Percentiles rank a stretch among this genome's conserved stretches.
Evolutionary conservation across 2,113 vertebrate genomes (phyloP).

Genomic region (Gymnarchus niloticus): DNA sequence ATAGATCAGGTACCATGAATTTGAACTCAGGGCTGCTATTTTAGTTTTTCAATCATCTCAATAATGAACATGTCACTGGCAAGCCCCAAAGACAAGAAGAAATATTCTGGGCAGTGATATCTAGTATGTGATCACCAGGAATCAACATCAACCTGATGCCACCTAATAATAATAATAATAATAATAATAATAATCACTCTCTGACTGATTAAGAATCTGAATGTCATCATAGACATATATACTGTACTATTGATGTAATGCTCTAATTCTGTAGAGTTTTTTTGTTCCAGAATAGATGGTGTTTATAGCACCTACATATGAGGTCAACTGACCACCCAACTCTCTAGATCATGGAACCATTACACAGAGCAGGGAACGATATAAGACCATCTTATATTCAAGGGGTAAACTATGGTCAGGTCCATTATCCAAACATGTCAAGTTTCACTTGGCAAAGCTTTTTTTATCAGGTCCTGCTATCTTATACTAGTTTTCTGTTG

Average conservation of each 20-base stretch:
- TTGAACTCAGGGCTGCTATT: neutral
- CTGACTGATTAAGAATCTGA: neutral
- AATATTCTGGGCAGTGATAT: too few relatives aligned
- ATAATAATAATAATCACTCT: neutral
- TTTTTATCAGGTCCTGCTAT: too few relatives aligned
- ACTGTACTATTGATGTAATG: neutral
- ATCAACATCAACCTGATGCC: neutral
- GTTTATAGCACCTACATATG: neutral
- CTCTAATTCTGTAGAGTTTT: neutral
- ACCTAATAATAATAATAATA: conserved; percentile 1
- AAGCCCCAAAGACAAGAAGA: neutral
- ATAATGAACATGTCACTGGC: neutral
- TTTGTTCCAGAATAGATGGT: neutral
- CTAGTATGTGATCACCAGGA: neutral
- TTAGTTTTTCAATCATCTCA: too few relatives aligned
- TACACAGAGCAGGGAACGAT: too few relatives aligned
- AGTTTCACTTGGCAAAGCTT: too few relatives aligned
- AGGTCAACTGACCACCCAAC: neutral
- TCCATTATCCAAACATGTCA: too few relatives aligned
- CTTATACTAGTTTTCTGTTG: too few relatives aligned
- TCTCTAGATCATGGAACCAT: too few relatives aligned
- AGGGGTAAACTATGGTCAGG: too few relatives aligned
- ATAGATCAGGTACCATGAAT: neutral
- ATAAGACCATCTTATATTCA: too few relatives aligned
- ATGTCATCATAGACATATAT: neutral